Conservation (phyloP, 2,113 vertebrate species). For the Oncorhynchus keta region DNA sequence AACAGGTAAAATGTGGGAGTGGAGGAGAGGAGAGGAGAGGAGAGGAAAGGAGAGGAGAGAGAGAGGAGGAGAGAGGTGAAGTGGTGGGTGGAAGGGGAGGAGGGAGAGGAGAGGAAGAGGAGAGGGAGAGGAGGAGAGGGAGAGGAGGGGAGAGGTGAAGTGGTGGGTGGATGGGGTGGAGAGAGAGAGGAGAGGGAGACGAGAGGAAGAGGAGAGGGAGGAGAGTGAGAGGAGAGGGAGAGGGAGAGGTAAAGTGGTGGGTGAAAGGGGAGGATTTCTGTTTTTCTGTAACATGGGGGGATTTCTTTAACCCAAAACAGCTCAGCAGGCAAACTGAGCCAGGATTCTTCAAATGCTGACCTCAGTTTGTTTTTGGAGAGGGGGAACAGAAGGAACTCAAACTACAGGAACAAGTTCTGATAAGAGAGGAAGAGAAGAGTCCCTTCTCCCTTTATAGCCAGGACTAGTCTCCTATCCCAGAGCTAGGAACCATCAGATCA, state of each 20-base stretch:
- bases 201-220: not conserved
- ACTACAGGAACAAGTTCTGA: constrained; percentile 62
- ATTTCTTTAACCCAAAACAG: constrained; percentile 53
- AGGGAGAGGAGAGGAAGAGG: constrained; percentile 12
- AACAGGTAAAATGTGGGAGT: constrained; percentile 30
- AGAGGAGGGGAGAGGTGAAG: no score
- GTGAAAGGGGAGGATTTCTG: no score
- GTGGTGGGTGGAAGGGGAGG: no score
- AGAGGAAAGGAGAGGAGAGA: no score
- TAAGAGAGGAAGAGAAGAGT: constrained; percentile 55
- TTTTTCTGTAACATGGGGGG: constrained; percentile 26
- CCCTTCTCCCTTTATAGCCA: constrained; percentile 32
- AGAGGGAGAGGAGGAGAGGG: not conserved
- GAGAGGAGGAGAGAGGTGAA: not conserved
- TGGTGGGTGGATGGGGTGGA: not conserved
- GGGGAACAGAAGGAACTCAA: constrained; percentile 66
- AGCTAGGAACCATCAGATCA: constrained; percentile 50
- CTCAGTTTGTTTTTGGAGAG: constrained; percentile 61
- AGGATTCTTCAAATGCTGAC: constrained; percentile 66
- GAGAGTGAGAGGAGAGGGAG: not conserved
- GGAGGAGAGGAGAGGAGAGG: constrained; percentile 12
- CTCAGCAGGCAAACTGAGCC: constrained; percentile 50
- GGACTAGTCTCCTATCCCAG: constrained; percentile 22
- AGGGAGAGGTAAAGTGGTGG: no score
- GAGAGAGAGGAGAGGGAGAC: not conserved